Evolutionary conservation across 1,140 invertebrate genomes (phyloP), one percentile per base, ranked within the genome.

Genomic region (Diachasma alloeum): DNA sequence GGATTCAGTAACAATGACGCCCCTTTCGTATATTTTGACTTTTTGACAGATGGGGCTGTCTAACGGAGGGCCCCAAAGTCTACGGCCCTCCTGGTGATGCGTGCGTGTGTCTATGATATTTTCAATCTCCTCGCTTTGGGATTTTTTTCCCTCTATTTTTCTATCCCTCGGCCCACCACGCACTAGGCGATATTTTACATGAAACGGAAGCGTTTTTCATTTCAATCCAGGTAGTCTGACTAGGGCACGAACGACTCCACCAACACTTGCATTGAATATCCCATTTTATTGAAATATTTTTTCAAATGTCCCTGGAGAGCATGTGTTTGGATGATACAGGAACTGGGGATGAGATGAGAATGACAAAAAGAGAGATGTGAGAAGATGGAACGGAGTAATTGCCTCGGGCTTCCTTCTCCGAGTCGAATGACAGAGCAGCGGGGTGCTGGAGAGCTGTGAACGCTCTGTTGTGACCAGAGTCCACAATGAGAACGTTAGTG

Each of bases 1-100:
- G 86, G 81, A 86, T 79, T 70, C 71, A 44, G 53, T 68, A 75
- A 87, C 86, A 87, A 87, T 86, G 77, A 74, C 71, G 73, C 80
- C 85, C 85, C 85, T 85, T 83, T 83, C 81, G 82, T 85, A 78
- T 87, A 87, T 87, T 87, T 87, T 87, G 86, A 87, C 86, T 87
- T 87, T 87, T 87, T 87, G 86, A 87, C 86, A 87, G 86, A 87
- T 87, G 86, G 85, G 78, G 74, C 76, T 72, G 72, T 75, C 11
- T 59, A 37, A 44, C 31, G 48, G 59, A 53, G 68, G 68, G 73
- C 46, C 71, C 71, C 72, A 53, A 2, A 42, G 39, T 46, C 68
- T n/a, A 48, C 59, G 39, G 70, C 68, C 75, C 46, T 53, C 70
- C 67, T 76, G 46, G 66, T 75, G 63, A 75, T 75, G 26, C 73